Evolutionary conservation across 2,888 invertebrate species (phyloP), one percentile per base, ranked within the genome.

Genomic region (Spodoptera littoralis): DNA sequence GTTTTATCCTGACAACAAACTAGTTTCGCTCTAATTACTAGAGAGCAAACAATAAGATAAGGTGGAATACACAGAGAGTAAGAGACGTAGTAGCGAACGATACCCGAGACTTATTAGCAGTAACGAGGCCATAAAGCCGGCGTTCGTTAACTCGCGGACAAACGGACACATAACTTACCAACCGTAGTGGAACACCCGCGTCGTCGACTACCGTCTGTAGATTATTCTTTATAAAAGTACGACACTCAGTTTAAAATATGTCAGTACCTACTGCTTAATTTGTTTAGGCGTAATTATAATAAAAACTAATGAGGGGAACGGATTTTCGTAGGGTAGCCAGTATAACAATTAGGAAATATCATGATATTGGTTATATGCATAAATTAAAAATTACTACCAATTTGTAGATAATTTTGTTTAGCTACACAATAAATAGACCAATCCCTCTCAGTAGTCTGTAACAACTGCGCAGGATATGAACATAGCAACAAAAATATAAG

Each of bases 121-220:
- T 84, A 86, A 86, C 80, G 85, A 78, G 79, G 67, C 64, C 54
- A 70, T 79, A 76, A 81, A 82, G 71, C 57, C 51, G 64, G 61
- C 65, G 67, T 79, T 79, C 77, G 73, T 82, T 76, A 72, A 60
- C 58, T 56, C 54, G 64, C 73, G 58, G 60, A 72, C 79, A 68
- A 51, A 76, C 73, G 67, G 71, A 80, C 67, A 73, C 67, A 82
- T 77, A 80, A 80, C 73, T 80, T 81, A 77, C 62, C 67, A 52
- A 54, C 47, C 52, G 63, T 65, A 60, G 46, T 49, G 74, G 88
- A 88, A 87, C 87, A 85, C 88, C 87, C 88, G 83, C 85, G 83
- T 82, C 45, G 88, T 51, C 36, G 13, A 65, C 81, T 72, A 70
- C 75, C 54, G 66, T 62, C 60, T 57, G 43, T 13, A 51, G 18